Conservation (phyloP, 2,113 vertebrate genomes). For the Gadus macrocephalus region DNA sequence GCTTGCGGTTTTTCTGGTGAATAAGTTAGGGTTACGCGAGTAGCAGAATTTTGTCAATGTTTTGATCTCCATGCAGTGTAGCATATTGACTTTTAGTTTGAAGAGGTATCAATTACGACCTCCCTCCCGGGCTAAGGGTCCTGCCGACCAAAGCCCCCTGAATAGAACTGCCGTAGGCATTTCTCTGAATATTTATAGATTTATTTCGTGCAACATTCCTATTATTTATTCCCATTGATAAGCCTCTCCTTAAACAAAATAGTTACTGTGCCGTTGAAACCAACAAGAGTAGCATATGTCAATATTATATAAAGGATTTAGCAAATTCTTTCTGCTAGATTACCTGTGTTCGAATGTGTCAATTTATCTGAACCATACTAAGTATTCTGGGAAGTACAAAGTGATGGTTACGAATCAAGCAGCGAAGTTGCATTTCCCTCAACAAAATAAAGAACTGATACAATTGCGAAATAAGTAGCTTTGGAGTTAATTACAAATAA, state of each 20-base stretch:
- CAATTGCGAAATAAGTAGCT: conserved; percentile 15
- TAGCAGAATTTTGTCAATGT: conserved; percentile 2
- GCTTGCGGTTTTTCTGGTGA: not conserved
- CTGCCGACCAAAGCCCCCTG: too few species aligned
- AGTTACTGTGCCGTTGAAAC: not conserved
- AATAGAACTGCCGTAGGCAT: not conserved
- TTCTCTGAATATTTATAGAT: not conserved
- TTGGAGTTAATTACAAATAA: not conserved
- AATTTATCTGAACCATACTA: not conserved
- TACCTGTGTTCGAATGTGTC: not conserved
- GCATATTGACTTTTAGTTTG: not conserved
- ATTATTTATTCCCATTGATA: not conserved
- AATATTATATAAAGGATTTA: not conserved
- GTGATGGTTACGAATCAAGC: not conserved
- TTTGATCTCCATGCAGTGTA: not conserved
- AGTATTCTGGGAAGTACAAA: not conserved
- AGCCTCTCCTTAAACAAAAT: not conserved
- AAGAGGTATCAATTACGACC: not conserved
- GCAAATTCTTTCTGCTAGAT: not conserved
- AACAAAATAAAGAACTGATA: not conserved
- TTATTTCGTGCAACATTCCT: not conserved
- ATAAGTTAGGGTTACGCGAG: not conserved
- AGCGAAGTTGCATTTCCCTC: not conserved
- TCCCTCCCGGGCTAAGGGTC: too few species aligned
- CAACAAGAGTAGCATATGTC: not conserved